These are phyloP conservation scores for Excalfactoria chinensis DNA, from an alignment of 2,113 vertebrate genomes.

Conservation along the genomic window DNA sequence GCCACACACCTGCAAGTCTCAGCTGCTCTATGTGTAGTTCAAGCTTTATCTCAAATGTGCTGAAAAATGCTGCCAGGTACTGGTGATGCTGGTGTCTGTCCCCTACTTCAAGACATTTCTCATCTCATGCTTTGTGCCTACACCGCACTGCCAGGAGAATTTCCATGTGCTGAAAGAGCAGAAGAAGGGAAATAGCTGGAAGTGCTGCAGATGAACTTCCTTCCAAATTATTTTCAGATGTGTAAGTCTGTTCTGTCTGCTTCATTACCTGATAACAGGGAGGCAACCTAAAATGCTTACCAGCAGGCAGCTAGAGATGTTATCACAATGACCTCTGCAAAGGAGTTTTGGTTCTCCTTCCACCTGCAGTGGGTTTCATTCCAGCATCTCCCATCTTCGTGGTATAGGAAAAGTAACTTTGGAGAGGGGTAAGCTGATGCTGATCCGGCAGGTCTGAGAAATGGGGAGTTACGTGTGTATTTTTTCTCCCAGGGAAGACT, in stretches of 20 bases:
- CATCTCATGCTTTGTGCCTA: background rate
- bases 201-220: background rate
- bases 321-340: background rate
- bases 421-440: background rate
- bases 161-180: background rate
- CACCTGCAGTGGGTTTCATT: background rate
- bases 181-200: background rate
- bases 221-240: background rate
- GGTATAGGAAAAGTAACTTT: background rate
- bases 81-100: background rate
- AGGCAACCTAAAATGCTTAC: background rate
- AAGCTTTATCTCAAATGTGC: background rate
- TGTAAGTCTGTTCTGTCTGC: background rate
- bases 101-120: background rate
- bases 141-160: background rate
- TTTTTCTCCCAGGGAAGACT: background rate
- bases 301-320: background rate
- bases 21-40: background rate
- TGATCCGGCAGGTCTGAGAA: background rate
- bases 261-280: background rate
- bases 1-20: background rate
- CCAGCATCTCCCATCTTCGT: background rate
- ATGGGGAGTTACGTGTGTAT: rapidly evolving
- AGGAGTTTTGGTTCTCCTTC: background rate
- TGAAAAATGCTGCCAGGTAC: background rate